Evolutionary conservation across 2,797 vertebrate species (phyloP).

Genomic region (Caiman crocodilus): DNA sequence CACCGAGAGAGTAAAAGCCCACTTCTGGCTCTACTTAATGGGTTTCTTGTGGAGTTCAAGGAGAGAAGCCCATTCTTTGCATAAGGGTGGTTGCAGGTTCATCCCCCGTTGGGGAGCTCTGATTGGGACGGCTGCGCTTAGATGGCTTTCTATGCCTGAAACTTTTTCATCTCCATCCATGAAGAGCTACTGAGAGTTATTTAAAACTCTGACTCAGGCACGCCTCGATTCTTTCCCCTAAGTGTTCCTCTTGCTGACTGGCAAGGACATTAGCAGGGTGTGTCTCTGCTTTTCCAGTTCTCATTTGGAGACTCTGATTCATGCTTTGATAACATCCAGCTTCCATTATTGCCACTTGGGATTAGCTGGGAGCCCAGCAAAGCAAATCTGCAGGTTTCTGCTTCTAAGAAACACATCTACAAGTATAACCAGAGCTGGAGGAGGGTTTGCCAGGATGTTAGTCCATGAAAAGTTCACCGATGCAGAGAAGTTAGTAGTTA

Average conservation of each 20-base stretch:
- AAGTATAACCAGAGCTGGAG: not conserved
- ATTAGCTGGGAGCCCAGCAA: not conserved
- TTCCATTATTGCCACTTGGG: slow-evolving; percentile 34
- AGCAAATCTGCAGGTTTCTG: not conserved
- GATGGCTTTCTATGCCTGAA: not conserved
- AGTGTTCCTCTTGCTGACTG: slow-evolving; percentile 17
- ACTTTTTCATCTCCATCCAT: slow-evolving; percentile 5
- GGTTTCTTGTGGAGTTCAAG: not conserved
- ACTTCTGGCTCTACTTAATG: not conserved
- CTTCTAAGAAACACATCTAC: not conserved
- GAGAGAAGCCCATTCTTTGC: not conserved
- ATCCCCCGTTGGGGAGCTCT: not conserved
- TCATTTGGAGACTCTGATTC: slow-evolving; percentile 62
- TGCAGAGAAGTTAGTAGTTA: too few relatives aligned
- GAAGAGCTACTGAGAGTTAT: slow-evolving; percentile 31
- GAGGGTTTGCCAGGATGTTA: not conserved
- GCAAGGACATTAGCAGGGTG: slow-evolving; percentile 39
- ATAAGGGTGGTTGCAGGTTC: not conserved
- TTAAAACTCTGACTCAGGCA: slow-evolving; percentile 30
- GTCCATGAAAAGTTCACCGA: not conserved
- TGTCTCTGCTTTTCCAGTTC: slow-evolving; percentile 41
- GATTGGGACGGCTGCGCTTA: not conserved
- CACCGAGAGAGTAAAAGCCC: not conserved
- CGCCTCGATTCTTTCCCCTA: slow-evolving; percentile 49
- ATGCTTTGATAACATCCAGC: slow-evolving; percentile 31